phyloP scores from a whole-genome alignment of 1,140 invertebrate species.

The Drosophila nigromelanica region DNA sequence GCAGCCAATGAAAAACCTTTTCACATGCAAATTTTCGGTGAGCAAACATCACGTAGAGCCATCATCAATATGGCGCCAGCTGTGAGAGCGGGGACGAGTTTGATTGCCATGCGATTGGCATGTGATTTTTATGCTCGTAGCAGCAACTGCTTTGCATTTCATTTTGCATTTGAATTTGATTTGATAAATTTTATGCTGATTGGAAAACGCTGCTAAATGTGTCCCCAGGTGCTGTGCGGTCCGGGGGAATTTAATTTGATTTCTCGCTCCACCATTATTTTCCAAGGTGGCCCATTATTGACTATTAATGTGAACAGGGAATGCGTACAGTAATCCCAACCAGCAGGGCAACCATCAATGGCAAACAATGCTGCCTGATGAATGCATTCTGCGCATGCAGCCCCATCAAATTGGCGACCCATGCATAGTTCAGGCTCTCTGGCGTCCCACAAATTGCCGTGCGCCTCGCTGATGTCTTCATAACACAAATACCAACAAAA shows the following conservation, averaged over 20 bases:
- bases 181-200: slow-evolving; percentile 83
- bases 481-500: slow-evolving; percentile 42
- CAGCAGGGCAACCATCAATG: slow-evolving; percentile 45
- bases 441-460: slow-evolving; percentile 79
- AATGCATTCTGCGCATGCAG: slow-evolving; percentile 67
- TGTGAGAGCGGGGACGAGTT: slow-evolving; percentile 13
- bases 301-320: slow-evolving; percentile 71
- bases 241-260: slow-evolving; percentile 41
- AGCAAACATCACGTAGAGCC: slow-evolving; percentile 67
- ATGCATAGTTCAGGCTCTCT: slow-evolving; percentile 39
- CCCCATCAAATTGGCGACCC: slow-evolving; percentile 66
- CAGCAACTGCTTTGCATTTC: slow-evolving; percentile 65
- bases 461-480: slow-evolving; percentile 79
- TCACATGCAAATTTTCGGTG: slow-evolving; percentile 73
- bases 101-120: slow-evolving; percentile 71
- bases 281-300: slow-evolving; percentile 78
- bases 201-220: slow-evolving; percentile 78
- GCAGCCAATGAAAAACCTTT: slow-evolving; percentile 54
- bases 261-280: slow-evolving; percentile 50
- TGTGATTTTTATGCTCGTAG: slow-evolving; percentile 60
- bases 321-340: slow-evolving; percentile 52
- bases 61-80: slow-evolving; percentile 58
- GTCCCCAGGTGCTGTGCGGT: slow-evolving; percentile 59
- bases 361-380: slow-evolving; percentile 71
- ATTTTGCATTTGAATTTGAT: slow-evolving; percentile 73